Base-by-base conservation (phyloP, 2,888 invertebrate species). In the Eugnorisma glareosa region DNA sequence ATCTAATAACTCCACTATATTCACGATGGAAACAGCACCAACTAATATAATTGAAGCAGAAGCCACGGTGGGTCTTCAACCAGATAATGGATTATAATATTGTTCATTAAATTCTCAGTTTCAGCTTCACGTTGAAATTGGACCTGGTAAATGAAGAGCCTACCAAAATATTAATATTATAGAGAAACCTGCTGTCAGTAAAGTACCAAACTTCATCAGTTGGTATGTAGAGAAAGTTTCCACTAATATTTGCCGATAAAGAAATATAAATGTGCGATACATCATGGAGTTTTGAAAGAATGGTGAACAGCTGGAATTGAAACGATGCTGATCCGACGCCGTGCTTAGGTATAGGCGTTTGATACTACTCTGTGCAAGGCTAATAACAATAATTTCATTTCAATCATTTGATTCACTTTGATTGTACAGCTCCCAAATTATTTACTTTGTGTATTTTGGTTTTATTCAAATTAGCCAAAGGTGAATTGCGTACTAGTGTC, bases 71-170 rank as follows among this genome's bases (percentile, higher is more conserved):
- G 45, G 77, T 82, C 45, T 37, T 37, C 15, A 31, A 64, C 45
- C 59, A 70, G 45, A 24, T 75, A 75, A 75, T 70, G 82, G 66
- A 69, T 45, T 61, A 51, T 67, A 54, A 57, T 24, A 45, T 57
- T 74, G 31, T 67, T 79, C 57, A 70, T 67, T 77, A 64, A 74
- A 77, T 67, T 71, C 77, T 77, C 35, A 51, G 61, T 67, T 82
- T 76, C 59, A 70, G 54, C 54, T 70, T 70, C 15, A 67, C 35
- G 40, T 82, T 67, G 54, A 76, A 82, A 82, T 67, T 77, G 63
- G 71, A 72, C 18, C 67, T 63, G n/a, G 10, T n/a, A 35, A 59
- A 57, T 61, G 40, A 15, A 37, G 15, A 45, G 31, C 24, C 35
- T 45, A 18, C 15, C 11, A 11, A 40, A 57, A 31, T n/a, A 64